Base-by-base conservation (phyloP, 2,888 invertebrate genomes). In the Drosophila heteroneura region DNA sequence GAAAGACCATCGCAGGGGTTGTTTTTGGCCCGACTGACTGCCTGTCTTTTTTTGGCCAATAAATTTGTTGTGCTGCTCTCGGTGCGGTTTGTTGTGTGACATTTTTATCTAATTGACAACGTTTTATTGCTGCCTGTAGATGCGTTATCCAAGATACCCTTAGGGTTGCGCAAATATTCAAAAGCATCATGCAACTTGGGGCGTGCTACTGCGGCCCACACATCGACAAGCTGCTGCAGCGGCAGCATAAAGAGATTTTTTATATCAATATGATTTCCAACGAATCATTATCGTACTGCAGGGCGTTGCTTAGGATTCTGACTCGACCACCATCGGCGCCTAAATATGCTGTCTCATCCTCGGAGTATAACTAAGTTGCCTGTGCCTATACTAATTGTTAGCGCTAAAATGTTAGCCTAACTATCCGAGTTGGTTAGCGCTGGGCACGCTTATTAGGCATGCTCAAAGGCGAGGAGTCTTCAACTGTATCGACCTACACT, bases 41-140 rank as follows among this genome's bases (percentile, higher is more conserved):
- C 22, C 28, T 26, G 12, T 28, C 41, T 72, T 47, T 16, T n/a
- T 56, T 71, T 69, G 74, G 47, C 79, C 88, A 89, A 92, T 92
- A 92, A 90, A 90, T 89, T 91, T 83, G 76, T 81, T 61, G 69
- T 70, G 73, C 56, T 66, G 71, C 53, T 49, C 64, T 70, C 70
- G 80, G 77, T 83, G 89, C 85, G 82, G 91, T 88, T 92, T 92
- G 92, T 92, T 92, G 93, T 92, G 92, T 92, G 93, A 92, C 92
- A 92, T 92, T 92, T 91, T 92, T 92, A 92, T 92, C 92, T 92
- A 91, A 91, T 92, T 92, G 91, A 86, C 91, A 91, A 79, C 72
- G 82, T 87, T 85, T 89, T 83, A 88, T 85, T 81, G 85, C 80
- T 76, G 51, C 70, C 70, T 53, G 65, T 57, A 54, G 65, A 73